These are phyloP conservation scores for Chelonoidis abingdonii DNA, from an alignment of 2,113 vertebrate genomes.

Conservation along the genomic window DNA sequence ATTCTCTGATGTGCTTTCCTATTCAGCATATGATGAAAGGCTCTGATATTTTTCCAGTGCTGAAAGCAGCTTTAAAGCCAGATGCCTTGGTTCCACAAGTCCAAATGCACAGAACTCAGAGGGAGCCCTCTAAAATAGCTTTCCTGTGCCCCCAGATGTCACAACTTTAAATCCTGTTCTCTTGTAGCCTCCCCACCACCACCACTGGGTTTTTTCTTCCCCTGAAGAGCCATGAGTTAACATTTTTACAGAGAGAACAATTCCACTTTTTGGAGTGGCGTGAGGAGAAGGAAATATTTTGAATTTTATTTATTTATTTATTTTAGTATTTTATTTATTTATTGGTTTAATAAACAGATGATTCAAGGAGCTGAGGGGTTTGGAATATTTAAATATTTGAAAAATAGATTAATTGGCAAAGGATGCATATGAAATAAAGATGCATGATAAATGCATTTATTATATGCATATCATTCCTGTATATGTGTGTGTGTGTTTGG, in stretches of 20 bases:
- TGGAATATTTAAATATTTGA: not conserved
- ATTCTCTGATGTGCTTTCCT: not conserved
- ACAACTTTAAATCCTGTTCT: not conserved
- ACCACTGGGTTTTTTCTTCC: not conserved
- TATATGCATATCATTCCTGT: no score
- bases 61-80: not conserved
- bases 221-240: not conserved
- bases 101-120: not conserved
- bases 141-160: not conserved
- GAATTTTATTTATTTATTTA: not conserved
- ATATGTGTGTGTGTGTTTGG: not conserved
- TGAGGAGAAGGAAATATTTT: not conserved
- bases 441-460: not conserved
- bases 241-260: not conserved
- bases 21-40: not conserved
- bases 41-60: not conserved
- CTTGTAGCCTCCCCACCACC: not conserved
- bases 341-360: not conserved
- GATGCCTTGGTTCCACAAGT: not conserved
- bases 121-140: conserved; percentile 2
- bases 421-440: not conserved
- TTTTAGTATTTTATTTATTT: not conserved
- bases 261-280: not conserved
- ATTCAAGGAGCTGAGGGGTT: not conserved
- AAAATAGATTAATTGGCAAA: not conserved